Base-by-base conservation (phyloP, 2,113 vertebrate genomes). In the Triplophysa rosa region DNA sequence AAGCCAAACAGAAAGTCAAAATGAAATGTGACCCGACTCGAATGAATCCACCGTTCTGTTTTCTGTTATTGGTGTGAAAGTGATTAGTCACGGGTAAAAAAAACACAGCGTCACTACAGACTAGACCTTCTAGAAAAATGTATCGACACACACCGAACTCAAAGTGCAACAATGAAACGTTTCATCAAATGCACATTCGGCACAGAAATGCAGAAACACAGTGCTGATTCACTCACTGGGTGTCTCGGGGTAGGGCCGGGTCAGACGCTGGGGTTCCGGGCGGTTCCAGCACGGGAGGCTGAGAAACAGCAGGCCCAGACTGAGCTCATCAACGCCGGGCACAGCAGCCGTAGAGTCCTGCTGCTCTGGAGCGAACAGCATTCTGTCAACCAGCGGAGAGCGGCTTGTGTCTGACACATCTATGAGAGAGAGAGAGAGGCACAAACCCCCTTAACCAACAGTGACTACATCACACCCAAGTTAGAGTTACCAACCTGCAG, bases 251-350 rank as follows among this genome's bases (percentile, higher is more conserved):
- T 91, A 94, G 84, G 92, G 92, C 90, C 94, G 95, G 87, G 91
- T 87, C 87, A 94, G 92, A 87, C 91, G 75, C 1, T 98, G 96
- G 0, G 92, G 88, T 78, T 97, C 96, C 89, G 96, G 95, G 91
- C 92, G 95, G 93, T 94, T 98, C 98, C 96, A 98, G 89, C 95
- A 93, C 0, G 95, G 94, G 89, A 98, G 90, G 86, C 92, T 95
- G 77, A 98, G 95, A 29, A 97, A 97, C 89, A 97, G 95, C 87
- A 98, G 95, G 94, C 96, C 97, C 91, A 98, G 94, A 93, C 95
- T 96, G 92, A 98, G 92, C 90, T 98, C 96, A 2, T 94, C 90
- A 89, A 95, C 91, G 82, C 95, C 95, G 52, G 93, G 92, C 84
- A 95, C 92, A 90, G 93, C 93, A 86, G 94, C 91, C 87, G 95